These are phyloP conservation scores for Drosophila bunnanda DNA, from an alignment of 2,888 invertebrate species.

Conservation along the genomic window DNA sequence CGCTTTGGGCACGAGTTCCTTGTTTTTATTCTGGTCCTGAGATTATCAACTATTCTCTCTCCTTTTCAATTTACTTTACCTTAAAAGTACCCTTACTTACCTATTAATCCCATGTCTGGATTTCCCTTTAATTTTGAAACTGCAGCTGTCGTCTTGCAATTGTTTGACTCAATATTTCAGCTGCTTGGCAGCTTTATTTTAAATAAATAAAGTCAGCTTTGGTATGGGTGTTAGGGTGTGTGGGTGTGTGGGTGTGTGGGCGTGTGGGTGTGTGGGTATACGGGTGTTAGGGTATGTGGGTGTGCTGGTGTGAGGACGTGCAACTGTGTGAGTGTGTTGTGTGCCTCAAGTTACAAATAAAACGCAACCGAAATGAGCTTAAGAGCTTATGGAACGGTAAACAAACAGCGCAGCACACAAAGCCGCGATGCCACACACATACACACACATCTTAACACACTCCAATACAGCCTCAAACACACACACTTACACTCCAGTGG, in stretches of 20 bases:
- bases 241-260: conserved; percentile 1
- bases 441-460: conserved; percentile 9
- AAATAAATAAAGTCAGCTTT: conserved; percentile 68
- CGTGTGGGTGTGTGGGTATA: conserved; percentile 10
- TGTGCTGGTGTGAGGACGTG: neutral
- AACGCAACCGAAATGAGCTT: conserved; percentile 79
- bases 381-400: conserved; percentile 79
- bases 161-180: conserved; percentile 75
- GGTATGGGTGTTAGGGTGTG: conserved; percentile 2
- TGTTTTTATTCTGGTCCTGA: neutral
- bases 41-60: neutral
- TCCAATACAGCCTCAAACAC: neutral
- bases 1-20: too few species aligned
- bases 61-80: conserved; percentile 6
- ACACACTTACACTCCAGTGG: conserved; percentile 6
- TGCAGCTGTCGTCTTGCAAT: conserved; percentile 57
- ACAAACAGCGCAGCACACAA: conserved; percentile 76
- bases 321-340: conserved; percentile 24
- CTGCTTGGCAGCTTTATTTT: conserved; percentile 73
- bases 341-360: conserved; percentile 78
- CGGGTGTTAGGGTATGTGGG: too few species aligned
- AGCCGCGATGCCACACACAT: conserved; percentile 63
- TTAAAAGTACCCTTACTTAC: neutral
- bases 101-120: conserved; percentile 2
- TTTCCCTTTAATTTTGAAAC: conserved; percentile 24